These are phyloP conservation scores for Prunella fulvescens DNA, from an alignment of 2,113 vertebrate genomes.

Conservation along the genomic window DNA sequence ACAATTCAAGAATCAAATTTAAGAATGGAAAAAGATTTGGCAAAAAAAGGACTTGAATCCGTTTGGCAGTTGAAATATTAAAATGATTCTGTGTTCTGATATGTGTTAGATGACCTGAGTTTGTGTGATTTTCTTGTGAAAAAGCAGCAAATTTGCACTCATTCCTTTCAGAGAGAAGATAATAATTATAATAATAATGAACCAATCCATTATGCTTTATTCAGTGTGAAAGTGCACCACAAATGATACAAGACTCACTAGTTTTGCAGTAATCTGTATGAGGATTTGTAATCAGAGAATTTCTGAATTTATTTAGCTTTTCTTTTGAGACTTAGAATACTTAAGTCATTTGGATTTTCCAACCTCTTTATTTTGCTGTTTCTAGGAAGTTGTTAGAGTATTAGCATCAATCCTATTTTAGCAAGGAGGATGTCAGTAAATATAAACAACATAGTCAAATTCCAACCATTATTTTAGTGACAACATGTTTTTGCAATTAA, in stretches of 20 bases:
- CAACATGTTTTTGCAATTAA: not conserved
- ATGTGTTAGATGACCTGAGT: not conserved
- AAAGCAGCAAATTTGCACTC: not conserved
- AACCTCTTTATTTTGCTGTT: not conserved
- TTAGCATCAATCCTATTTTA: not conserved
- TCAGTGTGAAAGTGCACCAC: not conserved
- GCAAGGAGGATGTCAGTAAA: not conserved
- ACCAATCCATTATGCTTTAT: not conserved
- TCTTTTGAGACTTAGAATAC: not conserved
- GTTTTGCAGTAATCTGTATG: not conserved
- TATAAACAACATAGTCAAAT: not conserved
- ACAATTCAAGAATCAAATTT: not conserved
- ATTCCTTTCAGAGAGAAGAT: not conserved
- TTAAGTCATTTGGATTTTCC: not conserved
- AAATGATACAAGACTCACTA: not conserved
- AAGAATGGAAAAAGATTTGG: not conserved
- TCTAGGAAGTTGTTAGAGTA: not conserved
- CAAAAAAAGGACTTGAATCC: not conserved
- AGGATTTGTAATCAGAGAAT: not conserved
- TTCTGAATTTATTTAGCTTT: not conserved
- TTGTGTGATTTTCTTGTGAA: not conserved
- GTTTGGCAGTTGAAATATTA: not conserved
- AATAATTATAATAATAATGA: not conserved
- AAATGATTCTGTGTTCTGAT: not conserved
- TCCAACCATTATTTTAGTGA: slow-evolving; percentile 34